Evolutionary conservation across 2,888 invertebrate species (phyloP), one percentile per base, ranked within the genome.

Genomic region (Drosophila borealis): DNA sequence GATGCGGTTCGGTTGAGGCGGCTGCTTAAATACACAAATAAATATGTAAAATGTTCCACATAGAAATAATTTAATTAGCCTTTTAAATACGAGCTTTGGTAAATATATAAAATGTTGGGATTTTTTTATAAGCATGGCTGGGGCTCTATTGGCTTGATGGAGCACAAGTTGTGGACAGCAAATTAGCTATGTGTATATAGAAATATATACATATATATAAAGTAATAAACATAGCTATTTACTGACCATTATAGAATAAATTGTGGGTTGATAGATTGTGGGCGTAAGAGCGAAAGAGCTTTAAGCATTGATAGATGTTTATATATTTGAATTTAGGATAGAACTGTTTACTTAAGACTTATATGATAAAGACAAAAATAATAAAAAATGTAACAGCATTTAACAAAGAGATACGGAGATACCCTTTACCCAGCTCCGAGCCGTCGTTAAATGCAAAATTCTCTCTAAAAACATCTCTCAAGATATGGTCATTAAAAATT

Each of bases 11-110:
- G 17, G 10, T 25, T 46, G 19, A 19, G 36, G 29, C 5, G 10
- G 25, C 50, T 1, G 37, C 37, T 37, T 42, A 37, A 13, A 21
- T 14, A 50, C 21, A 25, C 50, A 45, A n/a, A 17, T 36, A 44
- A 29, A 36, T 36, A 44, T 29, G 61, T 13, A n/a, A 41, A 51
- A 50, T 37, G 44, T 34, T 48, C 29, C 13, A 64, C 39, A 49
- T 64, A 37, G 33, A 49, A 50, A 54, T 67, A 44, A 67, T 73
- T 60, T 78, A 78, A 75, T 75, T 75, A 73, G 60, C 51, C 54
- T 34, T n/a, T 45, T 29, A 51, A 59, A 44, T 46, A 45, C 14
- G 11, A 41, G 33, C 33, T 34, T 5, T 33, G 6, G 13, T 33
- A 13, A 33, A 3, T n/a, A 46, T 46, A 37, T 36, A 34, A 46